phyloP scores from a whole-genome alignment of 2,888 invertebrate genomes.

The Dyspetes luteomarginatus region DNA sequence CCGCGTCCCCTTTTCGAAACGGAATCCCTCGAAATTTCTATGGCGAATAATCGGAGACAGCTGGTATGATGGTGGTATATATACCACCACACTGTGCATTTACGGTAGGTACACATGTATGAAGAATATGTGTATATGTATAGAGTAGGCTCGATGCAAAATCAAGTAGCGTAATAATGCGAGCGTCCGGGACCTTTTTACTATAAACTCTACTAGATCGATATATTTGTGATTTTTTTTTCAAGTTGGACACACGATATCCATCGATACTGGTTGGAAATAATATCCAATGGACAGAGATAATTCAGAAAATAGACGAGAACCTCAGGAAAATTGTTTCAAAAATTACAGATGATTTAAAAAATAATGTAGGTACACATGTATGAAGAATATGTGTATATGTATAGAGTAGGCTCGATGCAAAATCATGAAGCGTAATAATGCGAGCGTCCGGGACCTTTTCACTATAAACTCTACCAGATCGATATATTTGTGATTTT shows the following conservation, averaged over 20 bases:
- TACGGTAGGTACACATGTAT: neutral
- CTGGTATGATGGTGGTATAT: slow-evolving; percentile 70
- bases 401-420: slow-evolving; percentile 71
- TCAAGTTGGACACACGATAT: no score
- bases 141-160: slow-evolving; percentile 75
- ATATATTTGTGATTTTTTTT: neutral
- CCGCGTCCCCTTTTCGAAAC: slow-evolving; percentile 76
- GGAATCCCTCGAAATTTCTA: slow-evolving; percentile 79
- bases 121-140: neutral
- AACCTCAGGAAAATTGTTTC: no score
- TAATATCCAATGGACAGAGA: no score
- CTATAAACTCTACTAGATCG: neutral
- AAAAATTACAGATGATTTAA: no score
- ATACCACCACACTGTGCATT: slow-evolving; percentile 18
- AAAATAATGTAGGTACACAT: neutral
- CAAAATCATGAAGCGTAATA: slow-evolving; percentile 83
- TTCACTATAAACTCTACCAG: neutral
- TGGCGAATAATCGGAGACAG: slow-evolving; percentile 82
- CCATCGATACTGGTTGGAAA: no score
- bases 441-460: slow-evolving; percentile 72
- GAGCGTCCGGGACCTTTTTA: slow-evolving; percentile 61
- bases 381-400: neutral
- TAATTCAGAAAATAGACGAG: no score
- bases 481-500: neutral
- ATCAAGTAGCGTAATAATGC: slow-evolving; percentile 83